Percentiles rank a stretch among this genome's conserved stretches.
These are phyloP conservation scores for Patella depressa DNA, from an alignment of 2,888 invertebrate species.

Conservation along the genomic window DNA sequence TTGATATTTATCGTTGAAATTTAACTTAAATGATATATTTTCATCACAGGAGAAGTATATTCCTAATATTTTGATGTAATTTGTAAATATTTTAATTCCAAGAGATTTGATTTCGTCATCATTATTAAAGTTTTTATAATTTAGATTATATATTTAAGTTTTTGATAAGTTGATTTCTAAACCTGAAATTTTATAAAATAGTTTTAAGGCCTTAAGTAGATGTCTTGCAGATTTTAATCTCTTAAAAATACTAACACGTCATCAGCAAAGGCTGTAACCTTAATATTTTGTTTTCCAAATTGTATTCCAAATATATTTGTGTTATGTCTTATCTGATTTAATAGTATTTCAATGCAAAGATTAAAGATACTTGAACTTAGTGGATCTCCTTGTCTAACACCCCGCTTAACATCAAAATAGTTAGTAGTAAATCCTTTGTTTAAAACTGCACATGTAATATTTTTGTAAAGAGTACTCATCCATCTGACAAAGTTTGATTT, in stretches of 20 bases:
- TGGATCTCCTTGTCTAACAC: not conserved
- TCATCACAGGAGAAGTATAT: not conserved
- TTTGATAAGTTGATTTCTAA: no score
- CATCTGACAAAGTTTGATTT: not conserved
- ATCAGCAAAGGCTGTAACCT: no score
- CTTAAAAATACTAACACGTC: no score
- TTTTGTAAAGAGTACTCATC: not conserved
- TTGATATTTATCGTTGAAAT: not conserved
- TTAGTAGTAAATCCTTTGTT: not conserved
- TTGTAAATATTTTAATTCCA: not conserved
- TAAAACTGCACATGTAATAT: not conserved
- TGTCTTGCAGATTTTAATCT: no score
- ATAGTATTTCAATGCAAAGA: no score
- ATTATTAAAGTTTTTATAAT: no score
- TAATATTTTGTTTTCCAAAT: no score
- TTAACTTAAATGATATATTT: not conserved
- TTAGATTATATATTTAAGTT: no score
- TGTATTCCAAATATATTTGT: no score
- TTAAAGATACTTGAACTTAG: not conserved
- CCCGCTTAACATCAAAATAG: not conserved
- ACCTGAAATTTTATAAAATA: no score
- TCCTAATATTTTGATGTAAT: not conserved
- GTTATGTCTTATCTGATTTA: no score
- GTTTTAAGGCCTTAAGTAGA: no score
- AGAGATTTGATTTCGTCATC: not conserved